Evolutionary conservation across 2,113 vertebrate genomes (phyloP), one percentile per base, ranked within the genome.

Genomic region (Ophiodon elongatus): DNA sequence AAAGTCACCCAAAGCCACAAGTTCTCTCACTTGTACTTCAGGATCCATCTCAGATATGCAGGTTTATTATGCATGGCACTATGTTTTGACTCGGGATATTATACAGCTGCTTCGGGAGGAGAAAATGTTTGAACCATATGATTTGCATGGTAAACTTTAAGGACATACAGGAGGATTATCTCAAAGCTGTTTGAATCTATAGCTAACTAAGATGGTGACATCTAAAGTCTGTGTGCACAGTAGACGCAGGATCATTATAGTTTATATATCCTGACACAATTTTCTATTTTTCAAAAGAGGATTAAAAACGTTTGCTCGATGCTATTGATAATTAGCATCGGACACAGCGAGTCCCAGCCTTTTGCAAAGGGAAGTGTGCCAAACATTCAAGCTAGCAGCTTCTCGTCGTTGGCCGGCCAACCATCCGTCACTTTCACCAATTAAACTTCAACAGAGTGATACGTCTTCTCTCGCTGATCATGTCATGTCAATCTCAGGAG

Each of bases 1-100:
- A 21, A 69, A 31, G 43, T 72, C 70, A 79, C 33, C 70, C 25
- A 0, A 25, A 79, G 73, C 63, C 39, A 59, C 74, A 60, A 1
- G 45, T 70, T 47, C 70, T 13, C 15, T 29, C 47, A 5, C 10
- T 66, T 19, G 8, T 43, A 9, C 57, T 66, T 70, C 45, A 74
- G 37, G 47, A 80, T 71, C 76, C 68, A 54, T 47, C 29, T 66
- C 27, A 9, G 68, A 63, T 37, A 13, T 69, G 77, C 76, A 35
- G 75, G 39, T 64, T 85, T 83, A 65, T 73, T 37, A 71, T 89
- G 73, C 74, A 52, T 41, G 41, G 54, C 73, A 69, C 80, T 57
- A 14, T 11, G 70, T 73, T 79, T 74, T 67, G 72, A 78, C 78
- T 84, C 75, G 70, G 69, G 76, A 76, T 39, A 72, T 79, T 59